Evolutionary conservation across 1,140 invertebrate genomes (phyloP), one percentile per base, ranked within the genome.

Genomic region (Triops longicaudatus): DNA sequence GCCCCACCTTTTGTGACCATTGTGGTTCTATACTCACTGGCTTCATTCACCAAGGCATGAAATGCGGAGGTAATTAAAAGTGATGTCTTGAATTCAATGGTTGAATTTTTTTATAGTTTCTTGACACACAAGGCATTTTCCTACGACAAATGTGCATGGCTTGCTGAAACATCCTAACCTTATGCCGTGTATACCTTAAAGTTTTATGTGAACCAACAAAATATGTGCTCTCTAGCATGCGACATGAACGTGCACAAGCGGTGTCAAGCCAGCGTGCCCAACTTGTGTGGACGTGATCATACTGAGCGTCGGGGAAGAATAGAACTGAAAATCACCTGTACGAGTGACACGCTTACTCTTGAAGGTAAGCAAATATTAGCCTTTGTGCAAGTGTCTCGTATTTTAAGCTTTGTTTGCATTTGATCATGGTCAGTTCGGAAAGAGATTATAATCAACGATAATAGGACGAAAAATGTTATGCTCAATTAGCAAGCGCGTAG

Each of bases 191-290:
- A n/a, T n/a, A 6, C 6, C 17, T 5, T 73, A 41, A 28, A 73
- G n/a, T 14, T 28, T 50, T 37, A 76, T 22, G 11, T 10, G 17
- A 74, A 71, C 14, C 17, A 27, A 78, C 44, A 26, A 44, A 79
- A 28, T 22, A 37, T 72, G 80, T 74, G n/a, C 74, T 63, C 77
- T 76, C 75, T 17, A 98, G 97, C 94, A 89, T 99, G 98, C 90
- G 97, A 99, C 87, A 98, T 99, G 94, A 99, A 99, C 87, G 96
- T 99, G 74, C 98, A 99, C 88, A 98, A 99, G 86, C 88, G 95
- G 83, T 99, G 98, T 88, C 93, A 97, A 85, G 95, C 95, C 85
- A 97, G 96, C 81, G 96, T 99, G 78, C 98, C 98, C 77, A 98
- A 98, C 86, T 88, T 99, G 78, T 99, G 98, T 85, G 98, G 98